These are phyloP conservation scores for Muschampia staudingeri DNA, from an alignment of 2,888 invertebrate species.

Conservation along the genomic window DNA sequence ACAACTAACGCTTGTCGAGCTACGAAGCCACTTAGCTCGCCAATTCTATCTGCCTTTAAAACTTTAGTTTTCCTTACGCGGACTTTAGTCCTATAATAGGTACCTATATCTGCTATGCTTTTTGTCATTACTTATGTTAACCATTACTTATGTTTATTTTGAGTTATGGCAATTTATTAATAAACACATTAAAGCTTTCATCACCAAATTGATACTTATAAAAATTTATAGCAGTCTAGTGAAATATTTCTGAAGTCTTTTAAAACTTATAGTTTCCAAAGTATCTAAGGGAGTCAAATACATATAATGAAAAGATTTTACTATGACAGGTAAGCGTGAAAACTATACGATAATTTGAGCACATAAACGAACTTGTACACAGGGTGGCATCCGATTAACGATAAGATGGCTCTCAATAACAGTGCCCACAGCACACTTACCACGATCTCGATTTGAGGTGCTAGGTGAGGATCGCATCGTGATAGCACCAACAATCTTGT, in stretches of 20 bases:
- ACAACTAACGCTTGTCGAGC: slow-evolving; percentile 68
- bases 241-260: too few relatives aligned
- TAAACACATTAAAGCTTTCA: background rate
- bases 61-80: slow-evolving; percentile 42
- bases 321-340: background rate
- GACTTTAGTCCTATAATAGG: slow-evolving; percentile 32
- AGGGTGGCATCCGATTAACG: slow-evolving; percentile 37
- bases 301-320: background rate
- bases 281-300: background rate
- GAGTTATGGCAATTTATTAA: background rate
- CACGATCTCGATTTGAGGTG: slow-evolving; percentile 73
- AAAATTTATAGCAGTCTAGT: too few relatives aligned
- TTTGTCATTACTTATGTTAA: slow-evolving; percentile 35
- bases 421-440: slow-evolving; percentile 75
- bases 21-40: slow-evolving; percentile 51
- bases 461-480: slow-evolving; percentile 74
- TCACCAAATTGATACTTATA: background rate
- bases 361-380: slow-evolving; percentile 24
- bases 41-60: slow-evolving; percentile 47
- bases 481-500: slow-evolving; percentile 67
- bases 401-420: slow-evolving; percentile 65
- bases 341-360: slow-evolving; percentile 2
- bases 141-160: background rate
- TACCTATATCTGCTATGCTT: slow-evolving; percentile 48
- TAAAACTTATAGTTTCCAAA: background rate